These are phyloP conservation scores for Nomada hirtipes DNA, from an alignment of 2,888 invertebrate genomes.

Conservation along the genomic window DNA sequence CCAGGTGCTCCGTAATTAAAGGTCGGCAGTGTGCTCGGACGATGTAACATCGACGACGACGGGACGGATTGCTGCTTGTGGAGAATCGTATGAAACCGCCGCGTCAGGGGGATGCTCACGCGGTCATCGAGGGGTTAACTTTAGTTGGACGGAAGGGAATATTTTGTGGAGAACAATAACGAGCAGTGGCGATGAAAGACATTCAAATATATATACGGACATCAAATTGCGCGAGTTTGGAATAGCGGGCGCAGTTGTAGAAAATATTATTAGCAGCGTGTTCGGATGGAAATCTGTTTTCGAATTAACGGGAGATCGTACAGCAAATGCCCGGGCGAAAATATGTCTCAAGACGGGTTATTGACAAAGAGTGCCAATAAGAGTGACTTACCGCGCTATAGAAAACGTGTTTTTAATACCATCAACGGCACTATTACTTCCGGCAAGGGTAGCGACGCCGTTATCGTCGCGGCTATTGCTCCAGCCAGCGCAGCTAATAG, in stretches of 20 bases:
- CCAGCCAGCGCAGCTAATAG: constrained; percentile 32
- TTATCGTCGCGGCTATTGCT: constrained; percentile 48
- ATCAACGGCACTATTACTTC: constrained; percentile 19
- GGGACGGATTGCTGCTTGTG: background rate
- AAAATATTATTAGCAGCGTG: too few species aligned
- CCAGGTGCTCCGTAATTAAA: background rate
- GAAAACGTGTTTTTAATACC: constrained; percentile 22
- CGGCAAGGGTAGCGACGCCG: constrained; percentile 13
- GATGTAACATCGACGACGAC: background rate
- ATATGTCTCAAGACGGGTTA: background rate
- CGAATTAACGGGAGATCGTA: background rate
- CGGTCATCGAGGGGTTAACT: too few species aligned
- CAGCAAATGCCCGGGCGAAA: background rate
- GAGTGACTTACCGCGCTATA: constrained; percentile 14
- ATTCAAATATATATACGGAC: too few species aligned
- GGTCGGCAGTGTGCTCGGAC: background rate
- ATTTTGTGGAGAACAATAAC: too few species aligned
- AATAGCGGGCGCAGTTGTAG: too few species aligned
- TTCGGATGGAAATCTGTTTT: too few species aligned
- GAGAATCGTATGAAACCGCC: background rate
- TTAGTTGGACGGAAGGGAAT: too few species aligned
- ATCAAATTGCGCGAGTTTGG: too few species aligned
- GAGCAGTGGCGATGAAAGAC: too few species aligned
- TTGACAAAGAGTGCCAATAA: constrained; percentile 29
- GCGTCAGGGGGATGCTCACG: too few species aligned